Percentiles rank a stretch among this genome's conserved stretches.
Conservation (phyloP, 2,113 vertebrate species). For the Sula dactylatra region DNA sequence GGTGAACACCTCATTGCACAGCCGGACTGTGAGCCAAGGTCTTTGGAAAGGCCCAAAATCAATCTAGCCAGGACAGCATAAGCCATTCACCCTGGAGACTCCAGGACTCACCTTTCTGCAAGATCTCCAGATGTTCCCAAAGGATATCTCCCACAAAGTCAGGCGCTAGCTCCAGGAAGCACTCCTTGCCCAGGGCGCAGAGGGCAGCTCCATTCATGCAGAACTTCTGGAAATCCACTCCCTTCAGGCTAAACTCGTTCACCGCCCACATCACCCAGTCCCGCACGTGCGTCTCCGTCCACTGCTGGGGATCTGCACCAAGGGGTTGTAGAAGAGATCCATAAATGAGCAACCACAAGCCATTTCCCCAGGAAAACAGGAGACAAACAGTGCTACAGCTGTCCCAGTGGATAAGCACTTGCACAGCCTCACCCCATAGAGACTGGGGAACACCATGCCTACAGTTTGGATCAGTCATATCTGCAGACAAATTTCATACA, state of each 20-base stretch:
- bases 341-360: neutral
- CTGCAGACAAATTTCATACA: neutral
- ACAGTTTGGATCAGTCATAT: neutral
- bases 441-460: neutral
- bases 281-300: conserved; percentile 92
- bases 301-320: conserved; percentile 88
- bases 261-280: conserved; percentile 97
- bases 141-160: conserved; percentile 99
- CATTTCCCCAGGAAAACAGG: neutral
- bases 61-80: accelerated
- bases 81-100: neutral
- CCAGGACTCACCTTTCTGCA: conserved; percentile 90
- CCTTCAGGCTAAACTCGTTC: conserved; percentile 97
- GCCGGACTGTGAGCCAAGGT: neutral
- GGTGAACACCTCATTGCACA: neutral
- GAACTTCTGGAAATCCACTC: conserved; percentile 95
- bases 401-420: neutral
- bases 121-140: conserved; percentile 98
- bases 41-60: neutral
- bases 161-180: conserved; percentile 94
- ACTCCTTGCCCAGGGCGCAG: conserved; percentile 94
- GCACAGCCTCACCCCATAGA: neutral
- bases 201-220: conserved; percentile 91
- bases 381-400: neutral
- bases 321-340: neutral